Conservation (phyloP, 2,888 invertebrate genomes). For the Scaptomyza parva region DNA sequence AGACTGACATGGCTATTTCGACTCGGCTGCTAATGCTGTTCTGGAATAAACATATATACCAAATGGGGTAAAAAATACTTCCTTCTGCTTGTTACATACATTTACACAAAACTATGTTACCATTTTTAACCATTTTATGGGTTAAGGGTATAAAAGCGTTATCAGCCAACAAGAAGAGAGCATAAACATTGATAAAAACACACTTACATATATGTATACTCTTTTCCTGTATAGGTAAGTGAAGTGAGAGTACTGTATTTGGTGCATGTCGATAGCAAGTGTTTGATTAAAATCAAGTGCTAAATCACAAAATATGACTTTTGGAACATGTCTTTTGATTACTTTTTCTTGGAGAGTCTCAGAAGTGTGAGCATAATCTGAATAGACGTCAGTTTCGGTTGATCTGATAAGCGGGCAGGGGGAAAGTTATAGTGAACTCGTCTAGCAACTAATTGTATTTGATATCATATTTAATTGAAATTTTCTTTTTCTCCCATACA, state of each 20-base stretch:
- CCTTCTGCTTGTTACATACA: no score
- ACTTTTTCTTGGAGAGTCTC: slow-evolving; percentile 22
- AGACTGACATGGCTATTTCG: no score
- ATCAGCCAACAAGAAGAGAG: slow-evolving; percentile 37
- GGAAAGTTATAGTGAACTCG: no score
- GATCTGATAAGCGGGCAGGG: no score
- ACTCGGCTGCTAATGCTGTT: no score
- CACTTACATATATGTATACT: slow-evolving; percentile 13
- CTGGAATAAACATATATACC: no score
- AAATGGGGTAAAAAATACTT: no score
- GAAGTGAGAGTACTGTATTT: slow-evolving; percentile 13
- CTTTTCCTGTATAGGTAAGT: slow-evolving; percentile 37
- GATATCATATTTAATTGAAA: background rate
- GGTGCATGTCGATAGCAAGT: slow-evolving; percentile 31
- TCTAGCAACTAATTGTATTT: background rate
- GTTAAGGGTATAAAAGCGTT: no score
- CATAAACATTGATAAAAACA: slow-evolving; percentile 34
- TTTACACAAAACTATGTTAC: no score
- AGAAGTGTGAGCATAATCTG: slow-evolving; percentile 18
- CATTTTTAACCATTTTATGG: no score
- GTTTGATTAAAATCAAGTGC: slow-evolving; percentile 62
- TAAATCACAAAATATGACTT: slow-evolving; percentile 51
- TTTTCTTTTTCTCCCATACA: slow-evolving; percentile 46
- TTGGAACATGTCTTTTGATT: slow-evolving; percentile 47
- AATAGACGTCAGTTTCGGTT: background rate